phyloP scores from a whole-genome alignment of 2,113 vertebrate genomes.

The Origma solitaria region DNA sequence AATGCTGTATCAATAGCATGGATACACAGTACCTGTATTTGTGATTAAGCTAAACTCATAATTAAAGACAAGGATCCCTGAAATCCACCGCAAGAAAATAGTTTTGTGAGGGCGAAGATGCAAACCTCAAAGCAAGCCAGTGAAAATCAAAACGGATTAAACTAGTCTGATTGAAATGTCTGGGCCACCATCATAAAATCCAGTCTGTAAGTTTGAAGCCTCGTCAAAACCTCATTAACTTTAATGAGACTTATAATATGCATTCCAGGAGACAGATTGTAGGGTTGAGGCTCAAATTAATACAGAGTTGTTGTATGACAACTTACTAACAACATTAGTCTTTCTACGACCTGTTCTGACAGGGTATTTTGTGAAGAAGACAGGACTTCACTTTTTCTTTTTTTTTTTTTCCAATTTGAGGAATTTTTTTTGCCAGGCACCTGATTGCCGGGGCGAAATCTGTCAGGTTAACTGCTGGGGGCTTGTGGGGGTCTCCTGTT shows the following conservation, averaged over 20 bases:
- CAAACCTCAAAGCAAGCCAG: not conserved
- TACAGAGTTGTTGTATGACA: not conserved
- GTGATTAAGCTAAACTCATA: not conserved
- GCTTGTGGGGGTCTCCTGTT: rapidly evolving
- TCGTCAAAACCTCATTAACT: not conserved
- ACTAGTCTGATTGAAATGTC: not conserved
- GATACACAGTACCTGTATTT: not conserved
- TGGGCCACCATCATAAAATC: not conserved
- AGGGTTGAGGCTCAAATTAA: not conserved
- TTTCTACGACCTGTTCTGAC: not conserved
- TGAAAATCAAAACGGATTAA: not conserved
- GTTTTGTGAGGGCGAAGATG: not conserved
- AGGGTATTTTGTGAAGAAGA: not conserved
- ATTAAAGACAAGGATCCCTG: not conserved
- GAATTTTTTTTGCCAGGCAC: not conserved
- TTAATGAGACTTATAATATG: not conserved
- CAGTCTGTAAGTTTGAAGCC: not conserved
- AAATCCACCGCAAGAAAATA: not conserved
- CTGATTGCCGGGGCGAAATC: not conserved
- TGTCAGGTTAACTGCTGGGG: not conserved
- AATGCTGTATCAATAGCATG: not conserved
- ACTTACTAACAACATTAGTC: not conserved
- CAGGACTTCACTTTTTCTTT: not conserved
- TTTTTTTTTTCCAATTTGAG: not conserved
- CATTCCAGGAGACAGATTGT: not conserved